Percentiles rank a stretch among this genome's conserved stretches.
Evolutionary conservation across 1,140 invertebrate species (phyloP).

Genomic region (Drosophila chauvacae): DNA sequence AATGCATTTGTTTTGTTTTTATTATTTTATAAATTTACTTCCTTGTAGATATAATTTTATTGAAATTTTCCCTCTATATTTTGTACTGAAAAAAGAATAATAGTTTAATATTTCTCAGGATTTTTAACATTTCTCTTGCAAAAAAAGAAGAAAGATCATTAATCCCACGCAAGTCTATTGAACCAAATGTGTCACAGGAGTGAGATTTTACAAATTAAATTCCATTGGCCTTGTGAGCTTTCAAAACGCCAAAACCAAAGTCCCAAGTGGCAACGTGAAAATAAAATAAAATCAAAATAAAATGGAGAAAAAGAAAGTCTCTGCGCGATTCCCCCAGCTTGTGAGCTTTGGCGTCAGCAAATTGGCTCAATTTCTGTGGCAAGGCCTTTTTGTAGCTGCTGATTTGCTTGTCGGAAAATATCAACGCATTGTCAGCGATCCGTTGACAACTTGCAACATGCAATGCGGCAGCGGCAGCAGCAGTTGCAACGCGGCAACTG

Average conservation of each 20-base stretch:
- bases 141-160: not conserved
- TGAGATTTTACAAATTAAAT: constrained; percentile 54
- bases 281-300: constrained; percentile 46
- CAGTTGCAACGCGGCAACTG: constrained; percentile 36
- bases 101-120: too few species aligned
- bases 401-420: constrained; percentile 82
- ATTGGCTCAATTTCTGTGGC: constrained; percentile 68
- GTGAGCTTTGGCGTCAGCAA: constrained; percentile 56
- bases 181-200: constrained; percentile 47
- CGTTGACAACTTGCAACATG: constrained; percentile 68
- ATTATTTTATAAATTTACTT: not conserved
- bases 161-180: constrained; percentile 14
- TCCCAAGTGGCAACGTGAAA: constrained; percentile 8
- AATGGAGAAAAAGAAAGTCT: constrained; percentile 40
- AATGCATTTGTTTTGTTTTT: not conserved
- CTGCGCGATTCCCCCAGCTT: constrained; percentile 19
- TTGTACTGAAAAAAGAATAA: not conserved
- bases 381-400: constrained; percentile 49
- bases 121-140: not conserved
- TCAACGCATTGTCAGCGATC: constrained; percentile 78
- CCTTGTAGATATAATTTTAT: too few species aligned
- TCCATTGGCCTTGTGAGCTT: constrained; percentile 41
- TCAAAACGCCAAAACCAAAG: constrained; percentile 20
- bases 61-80: not conserved
- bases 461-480: constrained; percentile 46